Evolutionary conservation across 2,113 vertebrate genomes (phyloP).

Genomic region (Tragelaphus imberbis): DNA sequence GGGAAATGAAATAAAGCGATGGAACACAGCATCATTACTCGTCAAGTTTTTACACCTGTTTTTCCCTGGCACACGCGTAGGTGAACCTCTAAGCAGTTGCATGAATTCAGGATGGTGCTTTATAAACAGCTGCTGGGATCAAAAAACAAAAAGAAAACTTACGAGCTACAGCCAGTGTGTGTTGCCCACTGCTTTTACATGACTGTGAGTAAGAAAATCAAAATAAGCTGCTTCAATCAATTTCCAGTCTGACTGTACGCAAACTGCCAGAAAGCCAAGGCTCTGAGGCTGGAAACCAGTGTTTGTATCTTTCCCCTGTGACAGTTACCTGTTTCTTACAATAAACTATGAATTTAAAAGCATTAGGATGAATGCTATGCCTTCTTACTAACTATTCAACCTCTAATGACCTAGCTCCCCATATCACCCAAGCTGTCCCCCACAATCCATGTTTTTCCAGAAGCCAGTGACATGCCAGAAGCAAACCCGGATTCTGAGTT

Average conservation of each 20-base stretch:
- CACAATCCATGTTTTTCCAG: background rate
- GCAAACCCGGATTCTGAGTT: background rate
- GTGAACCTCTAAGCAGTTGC: conserved; percentile 30
- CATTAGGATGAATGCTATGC: too few species aligned
- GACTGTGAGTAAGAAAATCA: background rate
- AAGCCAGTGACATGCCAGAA: background rate
- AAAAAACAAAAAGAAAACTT: background rate
- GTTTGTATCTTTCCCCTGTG: background rate
- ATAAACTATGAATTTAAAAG: background rate
- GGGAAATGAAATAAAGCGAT: background rate
- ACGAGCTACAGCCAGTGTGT: background rate
- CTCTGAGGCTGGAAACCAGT: background rate
- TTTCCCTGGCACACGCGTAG: background rate
- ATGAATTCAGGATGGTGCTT: background rate
- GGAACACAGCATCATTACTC: rapidly evolving
- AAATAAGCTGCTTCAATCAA: background rate
- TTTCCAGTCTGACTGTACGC: background rate
- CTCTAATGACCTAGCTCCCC: background rate
- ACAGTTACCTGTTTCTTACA: background rate
- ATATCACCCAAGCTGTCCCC: background rate
- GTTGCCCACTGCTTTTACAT: background rate
- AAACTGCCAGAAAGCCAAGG: background rate
- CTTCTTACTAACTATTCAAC: background rate
- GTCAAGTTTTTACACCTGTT: background rate
- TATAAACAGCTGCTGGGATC: conserved; percentile 39